Conservation (phyloP, 2,888 invertebrate species). For the Ypsolopha scabrella region DNA sequence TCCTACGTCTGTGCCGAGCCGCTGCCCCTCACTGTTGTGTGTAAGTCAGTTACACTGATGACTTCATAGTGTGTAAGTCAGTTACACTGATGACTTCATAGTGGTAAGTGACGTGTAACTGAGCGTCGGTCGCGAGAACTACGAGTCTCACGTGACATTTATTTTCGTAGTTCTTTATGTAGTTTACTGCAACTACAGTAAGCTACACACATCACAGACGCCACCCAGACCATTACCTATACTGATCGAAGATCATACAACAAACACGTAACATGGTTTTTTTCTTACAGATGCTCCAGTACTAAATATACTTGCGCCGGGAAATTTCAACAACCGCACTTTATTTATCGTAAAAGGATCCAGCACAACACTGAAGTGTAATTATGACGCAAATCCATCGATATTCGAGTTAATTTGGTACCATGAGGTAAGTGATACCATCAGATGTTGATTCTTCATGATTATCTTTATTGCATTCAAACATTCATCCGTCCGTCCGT, state of each 20-base stretch:
- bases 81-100: too few species aligned
- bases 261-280: not conserved
- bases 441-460: too few species aligned
- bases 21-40: constrained; percentile 41
- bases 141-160: constrained; percentile 47
- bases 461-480: too few species aligned
- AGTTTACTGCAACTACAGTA: not conserved
- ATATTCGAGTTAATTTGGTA: constrained; percentile 47
- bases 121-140: constrained; percentile 29
- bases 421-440: constrained; percentile 30
- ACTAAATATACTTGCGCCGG: constrained; percentile 34
- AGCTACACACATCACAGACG: too few species aligned
- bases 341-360: constrained; percentile 40
- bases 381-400: constrained; percentile 43
- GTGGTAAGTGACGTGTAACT: constrained; percentile 43
- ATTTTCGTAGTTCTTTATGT: too few species aligned
- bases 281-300: constrained; percentile 39
- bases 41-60: constrained; percentile 27
- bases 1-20: constrained; percentile 36
- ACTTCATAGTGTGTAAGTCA: constrained; percentile 36
- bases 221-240: too few species aligned
- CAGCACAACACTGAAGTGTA: constrained; percentile 42
- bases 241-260: too few species aligned
- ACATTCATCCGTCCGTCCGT: too few species aligned
- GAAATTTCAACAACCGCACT: constrained; percentile 33